Conservation (phyloP, 2,888 invertebrate species). For the Mimachlamys varia region DNA sequence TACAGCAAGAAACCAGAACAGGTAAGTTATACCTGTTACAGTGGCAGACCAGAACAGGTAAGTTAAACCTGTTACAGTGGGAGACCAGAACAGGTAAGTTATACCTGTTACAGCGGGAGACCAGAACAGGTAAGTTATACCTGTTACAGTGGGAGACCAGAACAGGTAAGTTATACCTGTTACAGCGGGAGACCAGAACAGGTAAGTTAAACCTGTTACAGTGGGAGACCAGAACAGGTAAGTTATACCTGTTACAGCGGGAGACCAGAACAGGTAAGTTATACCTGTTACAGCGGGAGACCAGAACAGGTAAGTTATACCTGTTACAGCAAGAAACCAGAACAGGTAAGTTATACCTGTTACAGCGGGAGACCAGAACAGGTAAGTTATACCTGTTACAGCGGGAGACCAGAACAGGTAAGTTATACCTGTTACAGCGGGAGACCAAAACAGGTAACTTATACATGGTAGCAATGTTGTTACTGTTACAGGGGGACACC, state of each 20-base stretch:
- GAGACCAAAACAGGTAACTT: conserved; percentile 69
- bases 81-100: conserved; percentile 69
- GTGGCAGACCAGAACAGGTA: conserved; percentile 71
- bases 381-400: conserved; percentile 72
- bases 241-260: conserved; percentile 69
- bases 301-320: conserved; percentile 70
- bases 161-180: conserved; percentile 70
- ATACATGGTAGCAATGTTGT: too few relatives aligned
- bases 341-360: conserved; percentile 70
- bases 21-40: conserved; percentile 66
- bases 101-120: conserved; percentile 72
- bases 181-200: conserved; percentile 70
- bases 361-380: conserved; percentile 70
- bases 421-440: conserved; percentile 69
- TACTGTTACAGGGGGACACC: conserved; percentile 71
- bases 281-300: conserved; percentile 72
- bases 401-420: conserved; percentile 71
- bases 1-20: too few relatives aligned
- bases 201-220: conserved; percentile 70
- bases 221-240: conserved; percentile 71
- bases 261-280: conserved; percentile 69
- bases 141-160: conserved; percentile 72
- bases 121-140: conserved; percentile 70
- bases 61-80: conserved; percentile 66
- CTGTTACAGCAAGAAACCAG: conserved; percentile 72